Evolutionary conservation across 2,888 invertebrate genomes (phyloP), one percentile per base, ranked within the genome.

Genomic region (Mallateleia sp.): DNA sequence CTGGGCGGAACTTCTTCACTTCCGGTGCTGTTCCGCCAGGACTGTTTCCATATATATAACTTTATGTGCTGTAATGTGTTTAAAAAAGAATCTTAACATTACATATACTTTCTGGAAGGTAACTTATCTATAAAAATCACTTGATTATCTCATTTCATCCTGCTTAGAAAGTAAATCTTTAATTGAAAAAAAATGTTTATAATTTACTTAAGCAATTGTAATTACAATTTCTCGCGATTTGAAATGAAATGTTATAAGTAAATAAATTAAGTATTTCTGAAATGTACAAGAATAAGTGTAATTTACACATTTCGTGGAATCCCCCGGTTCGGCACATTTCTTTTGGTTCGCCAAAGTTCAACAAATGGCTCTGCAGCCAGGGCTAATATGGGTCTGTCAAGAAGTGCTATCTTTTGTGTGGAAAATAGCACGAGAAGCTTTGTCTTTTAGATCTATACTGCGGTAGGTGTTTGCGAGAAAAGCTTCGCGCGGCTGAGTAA

Each of bases 1-100:
- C 92, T 92, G 92, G 93, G 92, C 94, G 94, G 94, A 94, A 94
- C 94, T 94, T 91, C 91, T 93, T 92, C 92, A 89, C 94, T 94
- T 94, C 94, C 94, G 93, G 94, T 94, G 92, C 91, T 93, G 93
- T 94, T 93, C 93, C 92, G 92, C 91, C 93, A 91, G 91, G 90
- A 92, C 92, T 93, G 92, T 92, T 92, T 93, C 93, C 90, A 92
- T 91, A 92, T 90, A 90, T 85, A 54, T 50, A 81, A 74, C 32
- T 47, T 71, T 80, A 62, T 71, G 25, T 22, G 62, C 24, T 50
- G 62, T 71, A 60, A 78, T 71, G 64, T 71, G 52, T 62, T 60
- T 60, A 38, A 79, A 69, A 71, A 79, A 52, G 62, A 71, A 79
- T 60, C 60, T 60, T 20, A 52, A 52, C 47, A 47, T 45, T 5